A percentile compares a stretch with the other conserved stretches of the same genome.
Evolutionary conservation across 2,888 invertebrate species (phyloP).

Genomic region (Phaedon cochleariae): DNA sequence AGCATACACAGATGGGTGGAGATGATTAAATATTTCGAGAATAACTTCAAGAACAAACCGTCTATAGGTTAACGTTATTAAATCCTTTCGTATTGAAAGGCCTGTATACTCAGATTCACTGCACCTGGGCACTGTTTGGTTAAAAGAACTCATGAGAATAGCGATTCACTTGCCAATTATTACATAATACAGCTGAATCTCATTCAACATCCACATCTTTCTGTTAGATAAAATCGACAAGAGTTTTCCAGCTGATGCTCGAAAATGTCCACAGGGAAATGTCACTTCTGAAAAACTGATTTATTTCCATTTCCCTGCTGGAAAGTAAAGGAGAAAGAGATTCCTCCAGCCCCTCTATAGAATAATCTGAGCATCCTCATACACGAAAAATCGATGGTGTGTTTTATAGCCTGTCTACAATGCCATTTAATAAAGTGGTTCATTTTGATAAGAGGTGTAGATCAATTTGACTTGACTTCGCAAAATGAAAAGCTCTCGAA

Average conservation of each 20-base stretch:
- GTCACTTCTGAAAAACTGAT: background rate
- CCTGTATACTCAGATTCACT: no score
- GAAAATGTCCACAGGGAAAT: background rate
- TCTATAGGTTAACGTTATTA: no score
- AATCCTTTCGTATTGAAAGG: no score
- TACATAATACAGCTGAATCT: no score
- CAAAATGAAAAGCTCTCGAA: background rate
- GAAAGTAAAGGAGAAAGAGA: no score
- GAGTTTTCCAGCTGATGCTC: background rate
- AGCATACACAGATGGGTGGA: no score
- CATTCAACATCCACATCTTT: background rate
- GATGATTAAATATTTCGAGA: no score
- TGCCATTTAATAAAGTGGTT: background rate
- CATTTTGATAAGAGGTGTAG: background rate
- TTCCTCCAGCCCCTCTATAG: no score
- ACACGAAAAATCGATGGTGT: background rate
- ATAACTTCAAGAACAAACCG: no score
- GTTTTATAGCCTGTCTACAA: slow-evolving; percentile 1
- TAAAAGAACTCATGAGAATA: no score
- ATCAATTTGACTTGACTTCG: background rate
- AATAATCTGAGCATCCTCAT: background rate
- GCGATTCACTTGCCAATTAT: no score
- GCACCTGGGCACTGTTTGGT: no score
- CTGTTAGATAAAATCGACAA: background rate
- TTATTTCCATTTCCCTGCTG: background rate